Evolutionary conservation across 2,888 invertebrate genomes (phyloP).

Genomic region (Standfussiana lucernea): DNA sequence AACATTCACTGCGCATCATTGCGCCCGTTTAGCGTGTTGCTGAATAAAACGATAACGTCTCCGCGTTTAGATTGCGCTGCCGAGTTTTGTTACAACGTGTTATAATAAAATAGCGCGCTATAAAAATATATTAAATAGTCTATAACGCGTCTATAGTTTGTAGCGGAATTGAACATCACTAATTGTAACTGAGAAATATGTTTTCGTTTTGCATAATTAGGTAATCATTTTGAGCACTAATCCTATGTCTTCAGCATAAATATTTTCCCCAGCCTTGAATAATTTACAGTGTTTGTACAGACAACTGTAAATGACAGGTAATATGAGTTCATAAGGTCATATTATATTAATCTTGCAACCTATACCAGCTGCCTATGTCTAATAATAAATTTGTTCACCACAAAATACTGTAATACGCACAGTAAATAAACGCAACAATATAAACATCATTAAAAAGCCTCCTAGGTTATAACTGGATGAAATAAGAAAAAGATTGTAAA

Average conservation of each 20-base stretch:
- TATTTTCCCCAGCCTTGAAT: not conserved
- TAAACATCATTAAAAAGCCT: not conserved
- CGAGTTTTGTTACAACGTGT: no score
- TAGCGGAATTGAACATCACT: no score
- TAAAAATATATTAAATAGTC: no score
- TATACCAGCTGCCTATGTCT: not conserved
- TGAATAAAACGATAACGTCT: no score
- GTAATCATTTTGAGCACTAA: slow-evolving; percentile 22
- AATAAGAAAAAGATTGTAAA: not conserved
- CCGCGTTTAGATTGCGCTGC: no score
- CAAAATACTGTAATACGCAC: no score
- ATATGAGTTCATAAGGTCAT: not conserved
- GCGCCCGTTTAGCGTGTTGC: no score
- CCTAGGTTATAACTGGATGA: no score
- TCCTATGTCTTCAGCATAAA: slow-evolving; percentile 7
- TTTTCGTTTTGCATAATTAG: slow-evolving; percentile 41
- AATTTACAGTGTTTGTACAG: not conserved
- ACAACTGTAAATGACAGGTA: not conserved
- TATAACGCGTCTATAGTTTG: no score
- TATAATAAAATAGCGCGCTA: no score
- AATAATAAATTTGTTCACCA: no score
- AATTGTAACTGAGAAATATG: slow-evolving; percentile 33
- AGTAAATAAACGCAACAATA: not conserved
- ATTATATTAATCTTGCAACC: not conserved
- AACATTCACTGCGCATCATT: no score